phyloP scores from a whole-genome alignment of 2,113 vertebrate species.

The Capricornis sumatraensis region DNA sequence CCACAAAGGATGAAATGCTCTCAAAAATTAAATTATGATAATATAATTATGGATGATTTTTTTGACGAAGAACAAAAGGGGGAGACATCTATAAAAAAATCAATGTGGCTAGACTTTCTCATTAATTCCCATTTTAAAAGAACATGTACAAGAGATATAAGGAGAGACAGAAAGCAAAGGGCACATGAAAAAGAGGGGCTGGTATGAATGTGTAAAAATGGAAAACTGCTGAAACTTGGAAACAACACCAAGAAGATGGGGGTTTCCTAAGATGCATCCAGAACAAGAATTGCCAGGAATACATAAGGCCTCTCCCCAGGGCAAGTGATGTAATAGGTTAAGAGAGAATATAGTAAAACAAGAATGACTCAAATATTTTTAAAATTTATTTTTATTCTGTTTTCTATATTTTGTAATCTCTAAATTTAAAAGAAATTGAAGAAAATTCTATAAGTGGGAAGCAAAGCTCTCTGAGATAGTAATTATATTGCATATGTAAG shows the following conservation, averaged over 20 bases:
- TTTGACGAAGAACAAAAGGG: neutral
- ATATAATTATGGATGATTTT: conserved; percentile 39
- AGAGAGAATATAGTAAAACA: neutral
- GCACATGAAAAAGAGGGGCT: neutral
- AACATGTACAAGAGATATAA: neutral
- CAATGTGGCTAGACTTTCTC: conserved; percentile 37
- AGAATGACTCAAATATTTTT: neutral
- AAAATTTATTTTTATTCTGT: neutral
- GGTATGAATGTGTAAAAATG: neutral
- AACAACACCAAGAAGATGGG: neutral
- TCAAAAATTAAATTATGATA: conserved; percentile 32
- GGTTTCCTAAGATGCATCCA: neutral
- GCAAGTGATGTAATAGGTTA: too few species aligned
- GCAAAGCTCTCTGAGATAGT: neutral
- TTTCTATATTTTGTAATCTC: neutral
- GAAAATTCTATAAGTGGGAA: neutral
- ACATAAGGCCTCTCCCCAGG: neutral
- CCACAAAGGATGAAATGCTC: neutral
- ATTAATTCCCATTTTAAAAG: neutral
- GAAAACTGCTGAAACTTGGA: neutral
- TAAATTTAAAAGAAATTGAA: neutral
- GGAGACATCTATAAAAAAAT: conserved; percentile 9
- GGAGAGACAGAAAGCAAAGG: neutral
- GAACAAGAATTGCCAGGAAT: neutral
- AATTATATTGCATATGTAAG: neutral